These are phyloP conservation scores for Sciurus niger DNA, from an alignment of 2,113 vertebrate genomes.

Conservation along the genomic window DNA sequence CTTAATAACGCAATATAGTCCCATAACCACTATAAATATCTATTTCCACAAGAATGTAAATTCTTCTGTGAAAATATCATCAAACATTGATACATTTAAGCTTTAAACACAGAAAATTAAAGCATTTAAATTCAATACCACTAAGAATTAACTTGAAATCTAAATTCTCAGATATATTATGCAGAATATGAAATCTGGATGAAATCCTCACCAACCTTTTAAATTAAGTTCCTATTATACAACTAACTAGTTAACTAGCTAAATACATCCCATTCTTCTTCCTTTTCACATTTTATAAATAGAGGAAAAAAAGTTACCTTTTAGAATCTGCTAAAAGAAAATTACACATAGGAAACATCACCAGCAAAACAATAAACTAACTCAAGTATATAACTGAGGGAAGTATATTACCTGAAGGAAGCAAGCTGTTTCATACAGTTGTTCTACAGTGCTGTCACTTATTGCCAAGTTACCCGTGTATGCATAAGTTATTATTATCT, in stretches of 20 bases:
- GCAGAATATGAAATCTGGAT: constrained; percentile 6
- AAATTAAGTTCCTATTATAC: background rate
- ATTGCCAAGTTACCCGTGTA: constrained; percentile 98
- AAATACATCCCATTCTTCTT: constrained; percentile 27
- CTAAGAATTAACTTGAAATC: constrained; percentile 49
- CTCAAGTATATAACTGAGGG: background rate
- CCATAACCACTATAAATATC: background rate
- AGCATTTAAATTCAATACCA: constrained; percentile 13
- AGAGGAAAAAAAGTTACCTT: background rate
- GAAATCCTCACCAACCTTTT: constrained; percentile 21
- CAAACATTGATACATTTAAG: constrained; percentile 1
- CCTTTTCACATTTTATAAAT: background rate
- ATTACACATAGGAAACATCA: background rate
- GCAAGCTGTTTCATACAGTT: constrained; percentile 99
- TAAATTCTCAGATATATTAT: background rate
- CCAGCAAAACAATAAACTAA: background rate
- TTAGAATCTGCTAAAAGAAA: background rate
- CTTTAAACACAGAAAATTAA: background rate
- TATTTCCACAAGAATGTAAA: constrained; percentile 22
- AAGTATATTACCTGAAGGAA: constrained; percentile 94
- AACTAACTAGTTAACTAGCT: background rate
- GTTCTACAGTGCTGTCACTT: constrained; percentile 97
- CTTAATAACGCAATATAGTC: background rate
- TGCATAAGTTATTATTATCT: constrained; percentile 97
- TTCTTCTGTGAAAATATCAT: constrained; percentile 27